Evolutionary conservation across 1,140 invertebrate genomes (phyloP).

Genomic region (Atta cephalotes): DNA sequence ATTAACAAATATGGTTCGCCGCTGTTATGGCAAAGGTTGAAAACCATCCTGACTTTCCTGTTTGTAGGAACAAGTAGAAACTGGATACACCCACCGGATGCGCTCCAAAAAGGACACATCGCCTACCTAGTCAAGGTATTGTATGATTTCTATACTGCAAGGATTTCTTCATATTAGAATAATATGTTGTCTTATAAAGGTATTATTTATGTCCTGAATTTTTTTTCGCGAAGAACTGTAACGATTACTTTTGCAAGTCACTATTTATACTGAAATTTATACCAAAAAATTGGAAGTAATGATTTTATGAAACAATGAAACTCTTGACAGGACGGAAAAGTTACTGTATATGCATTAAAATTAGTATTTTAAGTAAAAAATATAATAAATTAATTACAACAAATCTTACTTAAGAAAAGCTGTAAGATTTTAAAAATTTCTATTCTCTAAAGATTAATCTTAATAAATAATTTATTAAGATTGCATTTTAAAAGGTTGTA

Average conservation of each 20-base stretch:
- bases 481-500: not conserved
- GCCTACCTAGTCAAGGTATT: constrained; percentile 98
- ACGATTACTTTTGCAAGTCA: not conserved
- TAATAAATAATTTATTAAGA: not conserved
- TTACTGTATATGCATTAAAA: too few species aligned
- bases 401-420: too few species aligned
- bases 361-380: too few species aligned
- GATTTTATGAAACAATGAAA: not conserved
- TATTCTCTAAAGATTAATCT: too few species aligned
- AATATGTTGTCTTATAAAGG: not conserved
- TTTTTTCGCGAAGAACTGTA: not conserved
- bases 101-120: constrained; percentile 97
- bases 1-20: constrained; percentile 17
- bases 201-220: constrained; percentile 4
- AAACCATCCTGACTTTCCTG: constrained; percentile 69
- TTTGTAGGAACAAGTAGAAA: constrained; percentile 87
- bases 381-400: too few species aligned
- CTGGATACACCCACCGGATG: constrained; percentile 97
- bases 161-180: not conserved
- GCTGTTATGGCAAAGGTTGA: constrained; percentile 30
- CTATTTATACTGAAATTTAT: not conserved
- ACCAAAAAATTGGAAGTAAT: not conserved
- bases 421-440: too few species aligned
- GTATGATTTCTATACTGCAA: not conserved
- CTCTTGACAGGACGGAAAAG: too few species aligned